Conservation (phyloP, 2,888 invertebrate genomes). For the Rhabditophanes sp. region DNA sequence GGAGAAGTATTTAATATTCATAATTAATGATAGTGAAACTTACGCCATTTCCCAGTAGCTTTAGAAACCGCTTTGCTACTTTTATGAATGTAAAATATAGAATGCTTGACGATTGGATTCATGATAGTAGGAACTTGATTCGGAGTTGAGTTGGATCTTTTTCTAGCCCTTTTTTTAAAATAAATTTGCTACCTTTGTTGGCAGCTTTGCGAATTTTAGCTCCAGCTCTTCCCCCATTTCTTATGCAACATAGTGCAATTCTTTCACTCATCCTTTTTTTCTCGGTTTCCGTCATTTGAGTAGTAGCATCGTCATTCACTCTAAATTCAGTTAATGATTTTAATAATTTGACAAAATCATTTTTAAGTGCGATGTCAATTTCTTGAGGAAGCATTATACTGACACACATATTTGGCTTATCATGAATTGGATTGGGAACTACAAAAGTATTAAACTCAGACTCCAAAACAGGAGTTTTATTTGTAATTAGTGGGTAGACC, state of each 20-base stretch:
- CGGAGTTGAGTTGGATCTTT: conserved; percentile 5
- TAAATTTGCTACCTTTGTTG: conserved; percentile 1
- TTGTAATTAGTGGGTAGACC: conserved; percentile 60
- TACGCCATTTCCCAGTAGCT: conserved; percentile 57
- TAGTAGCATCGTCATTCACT: conserved; percentile 12
- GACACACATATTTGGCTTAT: conserved; percentile 49
- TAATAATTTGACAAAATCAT: conserved; percentile 54
- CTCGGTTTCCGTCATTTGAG: conserved; percentile 23
- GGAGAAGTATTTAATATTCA: conserved; percentile 9
- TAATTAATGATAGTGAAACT: conserved; percentile 20
- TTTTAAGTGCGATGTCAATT: conserved; percentile 50
- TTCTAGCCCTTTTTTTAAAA: conserved; percentile 3
- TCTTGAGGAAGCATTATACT: conserved; percentile 56
- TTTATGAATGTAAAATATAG: conserved; percentile 54
- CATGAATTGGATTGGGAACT: conserved; percentile 56
- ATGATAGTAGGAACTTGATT: conserved; percentile 48
- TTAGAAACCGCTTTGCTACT: conserved; percentile 57
- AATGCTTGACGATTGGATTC: conserved; percentile 52
- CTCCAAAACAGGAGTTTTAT: conserved; percentile 57
- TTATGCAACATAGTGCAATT: conserved; percentile 47
- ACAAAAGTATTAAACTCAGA: conserved; percentile 61
- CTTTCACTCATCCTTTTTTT: conserved; percentile 44
- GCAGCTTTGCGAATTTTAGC: conserved; percentile 7
- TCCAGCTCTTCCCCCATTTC: conserved; percentile 20
- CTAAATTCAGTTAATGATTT: conserved; percentile 46